phyloP scores from a whole-genome alignment of 2,888 invertebrate species.

The Endotricha flammealis region DNA sequence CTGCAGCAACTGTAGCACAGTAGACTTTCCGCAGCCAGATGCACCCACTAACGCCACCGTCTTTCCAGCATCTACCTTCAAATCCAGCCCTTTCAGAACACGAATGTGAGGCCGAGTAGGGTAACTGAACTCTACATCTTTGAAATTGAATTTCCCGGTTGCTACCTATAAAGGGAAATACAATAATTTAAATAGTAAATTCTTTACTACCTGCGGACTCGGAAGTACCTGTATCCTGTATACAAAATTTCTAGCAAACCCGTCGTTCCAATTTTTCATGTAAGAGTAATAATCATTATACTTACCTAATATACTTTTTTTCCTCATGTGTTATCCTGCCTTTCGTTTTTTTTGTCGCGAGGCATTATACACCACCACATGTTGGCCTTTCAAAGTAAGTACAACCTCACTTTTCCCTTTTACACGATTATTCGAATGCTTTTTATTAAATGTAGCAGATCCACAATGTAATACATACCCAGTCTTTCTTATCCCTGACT shows the following conservation, averaged over 20 bases:
- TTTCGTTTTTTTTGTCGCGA: no score
- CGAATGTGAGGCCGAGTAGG: constrained; percentile 85
- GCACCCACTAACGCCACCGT: constrained; percentile 87
- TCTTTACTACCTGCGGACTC: no score
- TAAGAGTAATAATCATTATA: no score
- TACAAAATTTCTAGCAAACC: no score
- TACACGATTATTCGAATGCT: background rate
- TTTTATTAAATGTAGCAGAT: constrained; percentile 35
- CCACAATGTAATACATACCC: no score
- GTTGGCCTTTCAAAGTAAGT: no score
- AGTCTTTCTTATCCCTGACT: constrained; percentile 50
- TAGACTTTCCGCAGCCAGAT: constrained; percentile 89
- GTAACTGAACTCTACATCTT: constrained; percentile 86
- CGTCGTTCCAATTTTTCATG: no score
- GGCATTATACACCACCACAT: no score
- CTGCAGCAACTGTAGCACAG: constrained; percentile 86
- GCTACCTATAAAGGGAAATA: constrained; percentile 69
- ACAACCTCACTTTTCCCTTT: no score
- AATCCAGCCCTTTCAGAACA: constrained; percentile 84
- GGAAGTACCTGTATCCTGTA: no score
- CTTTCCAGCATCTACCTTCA: constrained; percentile 81
- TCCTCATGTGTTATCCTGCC: no score
- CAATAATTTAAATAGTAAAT: no score
- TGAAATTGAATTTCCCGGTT: constrained; percentile 82
- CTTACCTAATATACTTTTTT: background rate